These are phyloP conservation scores for Brachynemurus nebulosus DNA, from an alignment of 2,888 invertebrate species.

Conservation along the genomic window DNA sequence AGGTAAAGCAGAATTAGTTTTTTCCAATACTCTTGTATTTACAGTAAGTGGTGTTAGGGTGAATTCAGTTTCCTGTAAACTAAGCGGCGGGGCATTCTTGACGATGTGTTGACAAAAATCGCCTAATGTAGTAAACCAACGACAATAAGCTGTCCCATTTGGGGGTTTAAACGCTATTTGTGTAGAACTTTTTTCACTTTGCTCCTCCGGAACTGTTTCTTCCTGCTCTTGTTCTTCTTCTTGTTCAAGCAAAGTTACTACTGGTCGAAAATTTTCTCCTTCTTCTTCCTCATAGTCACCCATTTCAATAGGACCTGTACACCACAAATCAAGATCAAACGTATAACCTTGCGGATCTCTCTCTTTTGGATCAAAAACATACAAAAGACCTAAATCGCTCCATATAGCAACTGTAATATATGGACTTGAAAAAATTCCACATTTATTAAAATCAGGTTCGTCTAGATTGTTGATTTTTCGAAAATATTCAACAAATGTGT, in stretches of 20 bases:
- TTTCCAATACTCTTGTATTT: constrained; percentile 22
- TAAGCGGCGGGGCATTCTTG: constrained; percentile 26
- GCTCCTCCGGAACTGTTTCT: background rate
- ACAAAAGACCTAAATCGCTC: constrained; percentile 30
- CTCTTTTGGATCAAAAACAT: constrained; percentile 34
- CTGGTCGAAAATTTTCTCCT: background rate
- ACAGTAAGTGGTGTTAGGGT: constrained; percentile 23
- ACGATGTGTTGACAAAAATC: constrained; percentile 25
- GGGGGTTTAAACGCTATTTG: background rate
- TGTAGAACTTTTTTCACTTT: background rate
- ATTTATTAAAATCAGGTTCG: background rate
- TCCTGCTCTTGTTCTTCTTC: constrained; percentile 10
- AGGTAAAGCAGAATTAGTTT: constrained; percentile 23
- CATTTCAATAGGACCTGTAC: background rate
- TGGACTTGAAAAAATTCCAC: constrained; percentile 3
- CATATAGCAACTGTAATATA: constrained; percentile 26
- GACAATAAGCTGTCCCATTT: constrained; percentile 24
- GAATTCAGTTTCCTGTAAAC: constrained; percentile 20
- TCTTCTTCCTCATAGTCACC: background rate
- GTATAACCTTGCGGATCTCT: constrained; percentile 29
- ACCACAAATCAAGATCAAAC: constrained; percentile 23
- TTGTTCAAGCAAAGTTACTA: background rate
- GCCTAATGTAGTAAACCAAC: constrained; percentile 26
- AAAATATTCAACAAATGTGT: background rate
- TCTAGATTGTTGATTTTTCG: too few relatives aligned